Conservation (phyloP, 2,888 invertebrate genomes). For the Microctonus brassicae region DNA sequence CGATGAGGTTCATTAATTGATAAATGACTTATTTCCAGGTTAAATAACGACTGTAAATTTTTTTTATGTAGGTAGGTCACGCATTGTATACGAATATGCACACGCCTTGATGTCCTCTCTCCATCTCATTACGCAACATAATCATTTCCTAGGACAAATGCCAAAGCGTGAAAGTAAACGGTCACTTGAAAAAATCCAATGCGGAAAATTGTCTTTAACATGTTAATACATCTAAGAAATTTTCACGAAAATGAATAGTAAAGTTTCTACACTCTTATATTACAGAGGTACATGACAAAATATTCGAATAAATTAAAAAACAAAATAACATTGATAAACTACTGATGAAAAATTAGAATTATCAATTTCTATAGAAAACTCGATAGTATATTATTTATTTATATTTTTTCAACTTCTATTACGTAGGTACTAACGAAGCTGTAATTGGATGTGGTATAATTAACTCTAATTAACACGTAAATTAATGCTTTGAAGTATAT, state of each 20-base stretch:
- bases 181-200: not conserved
- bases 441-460: no score
- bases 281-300: no score
- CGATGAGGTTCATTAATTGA: conserved; percentile 49
- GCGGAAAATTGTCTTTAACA: not conserved
- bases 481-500: no score
- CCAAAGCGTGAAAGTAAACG: conserved; percentile 28
- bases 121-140: conserved; percentile 24
- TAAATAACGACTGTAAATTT: not conserved
- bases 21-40: conserved; percentile 61
- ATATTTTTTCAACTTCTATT: not conserved
- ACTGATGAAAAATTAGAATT: no score
- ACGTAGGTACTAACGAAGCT: not conserved
- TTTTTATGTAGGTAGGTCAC: conserved; percentile 31
- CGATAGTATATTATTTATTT: not conserved
- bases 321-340: no score
- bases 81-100: conserved; percentile 30
- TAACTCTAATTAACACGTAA: no score
- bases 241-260: no score
- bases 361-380: no score
- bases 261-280: no score
- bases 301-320: no score
- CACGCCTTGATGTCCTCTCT: not conserved
- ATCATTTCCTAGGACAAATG: conserved; percentile 17
- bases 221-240: no score